These are phyloP conservation scores for Thalassaphorura encarpata DNA, from an alignment of 1,140 invertebrate genomes.

Conservation along the genomic window DNA sequence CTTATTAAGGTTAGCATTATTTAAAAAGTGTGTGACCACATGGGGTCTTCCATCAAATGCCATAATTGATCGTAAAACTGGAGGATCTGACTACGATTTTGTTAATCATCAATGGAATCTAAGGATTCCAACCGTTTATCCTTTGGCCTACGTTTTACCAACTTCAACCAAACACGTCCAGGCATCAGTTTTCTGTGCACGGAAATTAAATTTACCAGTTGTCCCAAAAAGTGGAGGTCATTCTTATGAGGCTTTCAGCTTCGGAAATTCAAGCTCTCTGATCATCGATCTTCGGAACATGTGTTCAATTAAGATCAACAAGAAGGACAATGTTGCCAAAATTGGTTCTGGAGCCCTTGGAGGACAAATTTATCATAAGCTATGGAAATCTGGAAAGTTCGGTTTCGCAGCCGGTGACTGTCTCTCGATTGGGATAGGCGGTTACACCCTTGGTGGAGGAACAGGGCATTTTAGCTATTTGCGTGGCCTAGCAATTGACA, in stretches of 20 bases:
- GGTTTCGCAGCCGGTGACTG: not conserved
- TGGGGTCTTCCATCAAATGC: too few relatives aligned
- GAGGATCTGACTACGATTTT: not conserved
- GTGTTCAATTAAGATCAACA: not conserved
- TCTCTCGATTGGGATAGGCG: not conserved
- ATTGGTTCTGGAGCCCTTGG: not conserved
- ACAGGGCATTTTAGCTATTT: not conserved
- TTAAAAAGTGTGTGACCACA: too few relatives aligned
- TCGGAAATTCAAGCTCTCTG: not conserved
- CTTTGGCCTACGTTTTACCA: not conserved
- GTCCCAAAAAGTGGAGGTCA: slow-evolving; percentile 3
- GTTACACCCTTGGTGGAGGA: not conserved
- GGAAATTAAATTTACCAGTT: not conserved
- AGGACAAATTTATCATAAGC: not conserved
- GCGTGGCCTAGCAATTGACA: not conserved
- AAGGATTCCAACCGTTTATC: not conserved
- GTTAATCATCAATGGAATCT: not conserved
- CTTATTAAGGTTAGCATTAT: too few relatives aligned
- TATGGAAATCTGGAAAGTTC: not conserved
- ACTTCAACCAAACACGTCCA: not conserved
- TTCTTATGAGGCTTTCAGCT: not conserved
- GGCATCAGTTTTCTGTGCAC: not conserved
- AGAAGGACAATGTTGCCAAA: not conserved
- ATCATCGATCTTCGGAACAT: not conserved
- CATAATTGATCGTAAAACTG: too few relatives aligned